Percentiles rank a stretch among this genome's conserved stretches.
Evolutionary conservation across 2,888 invertebrate genomes (phyloP).

Genomic region (Drosophila mettleri): DNA sequence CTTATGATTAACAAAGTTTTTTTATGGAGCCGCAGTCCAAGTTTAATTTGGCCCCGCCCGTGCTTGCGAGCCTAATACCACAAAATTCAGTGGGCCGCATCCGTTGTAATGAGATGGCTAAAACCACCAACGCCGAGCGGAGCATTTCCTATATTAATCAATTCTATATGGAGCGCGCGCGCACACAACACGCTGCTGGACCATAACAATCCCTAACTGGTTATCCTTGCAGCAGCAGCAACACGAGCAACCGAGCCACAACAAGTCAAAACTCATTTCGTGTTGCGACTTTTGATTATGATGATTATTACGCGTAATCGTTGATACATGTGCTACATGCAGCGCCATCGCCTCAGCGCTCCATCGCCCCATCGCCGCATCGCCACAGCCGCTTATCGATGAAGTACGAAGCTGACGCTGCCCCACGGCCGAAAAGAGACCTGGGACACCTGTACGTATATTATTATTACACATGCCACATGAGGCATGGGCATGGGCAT

Average conservation of each 20-base stretch:
- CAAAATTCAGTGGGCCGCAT: conserved; percentile 58
- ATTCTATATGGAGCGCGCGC: conserved; percentile 75
- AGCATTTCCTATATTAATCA: conserved; percentile 72
- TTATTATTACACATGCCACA: conserved; percentile 82
- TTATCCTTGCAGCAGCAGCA: conserved; percentile 61
- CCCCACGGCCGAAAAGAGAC: conserved; percentile 63
- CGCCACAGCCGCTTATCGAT: conserved; percentile 63
- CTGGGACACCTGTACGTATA: conserved; percentile 83
- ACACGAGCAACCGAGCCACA: conserved; percentile 20
- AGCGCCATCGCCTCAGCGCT: conserved; percentile 60
- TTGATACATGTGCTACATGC: conserved; percentile 80
- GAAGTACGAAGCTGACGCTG: conserved; percentile 74
- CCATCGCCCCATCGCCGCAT: conserved; percentile 32
- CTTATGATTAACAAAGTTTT: conserved; percentile 71
- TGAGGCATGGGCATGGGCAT: conserved; percentile 24
- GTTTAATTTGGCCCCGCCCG: conserved; percentile 47
- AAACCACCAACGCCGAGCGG: conserved; percentile 40
- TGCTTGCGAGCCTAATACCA: conserved; percentile 49
- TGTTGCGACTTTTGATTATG: conserved; percentile 83
- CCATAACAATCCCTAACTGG: conserved; percentile 71
- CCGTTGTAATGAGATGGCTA: conserved; percentile 58
- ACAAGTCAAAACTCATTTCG: conserved; percentile 81
- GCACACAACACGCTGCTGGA: conserved; percentile 24
- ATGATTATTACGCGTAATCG: conserved; percentile 83
- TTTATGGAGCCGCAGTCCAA: conserved; percentile 45